A percentile compares a stretch with the other conserved stretches of the same genome.
Evolutionary conservation across 1,140 invertebrate genomes (phyloP).

Genomic region (Drosophila busckii): DNA sequence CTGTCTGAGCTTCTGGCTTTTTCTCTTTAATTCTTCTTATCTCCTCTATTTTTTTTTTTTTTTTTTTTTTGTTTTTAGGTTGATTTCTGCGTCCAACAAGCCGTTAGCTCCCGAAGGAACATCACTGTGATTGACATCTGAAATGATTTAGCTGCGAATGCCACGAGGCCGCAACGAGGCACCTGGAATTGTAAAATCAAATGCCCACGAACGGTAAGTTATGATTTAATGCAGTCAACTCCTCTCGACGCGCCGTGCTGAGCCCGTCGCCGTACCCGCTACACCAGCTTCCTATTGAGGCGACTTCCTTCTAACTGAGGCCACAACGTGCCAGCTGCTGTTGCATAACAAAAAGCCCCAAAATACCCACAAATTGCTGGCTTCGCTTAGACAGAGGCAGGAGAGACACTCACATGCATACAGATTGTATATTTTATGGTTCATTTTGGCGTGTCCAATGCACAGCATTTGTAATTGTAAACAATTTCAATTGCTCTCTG

Average conservation of each 20-base stretch:
- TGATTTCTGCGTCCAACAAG: conserved; percentile 85
- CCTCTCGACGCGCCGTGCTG: too few species aligned
- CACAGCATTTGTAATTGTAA: too few species aligned
- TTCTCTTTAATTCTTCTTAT: conserved; percentile 5
- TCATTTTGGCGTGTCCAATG: too few species aligned
- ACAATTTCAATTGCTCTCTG: too few species aligned
- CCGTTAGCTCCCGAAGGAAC: conserved; percentile 84
- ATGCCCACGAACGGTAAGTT: conserved; percentile 80
- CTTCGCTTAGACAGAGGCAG: conserved; percentile 12
- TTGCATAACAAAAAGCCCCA: conserved; percentile 47
- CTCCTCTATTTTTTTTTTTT: conserved; percentile 11
- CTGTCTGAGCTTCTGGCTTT: too few species aligned
- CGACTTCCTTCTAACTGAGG: too few species aligned
- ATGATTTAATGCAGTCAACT: conserved; percentile 72
- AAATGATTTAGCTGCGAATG: conserved; percentile 87
- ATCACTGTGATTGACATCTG: conserved; percentile 84
- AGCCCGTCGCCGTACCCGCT: not conserved
- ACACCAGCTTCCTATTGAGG: conserved; percentile 8
- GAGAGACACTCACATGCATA: not conserved
- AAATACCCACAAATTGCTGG: conserved; percentile 56
- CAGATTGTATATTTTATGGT: not conserved
- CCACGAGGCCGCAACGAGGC: conserved; percentile 84
- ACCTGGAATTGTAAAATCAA: conserved; percentile 82
- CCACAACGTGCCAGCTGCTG: conserved; percentile 7
- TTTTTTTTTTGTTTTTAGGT: conserved; percentile 79